Evolutionary conservation across 2,113 vertebrate genomes (phyloP), one percentile per base, ranked within the genome.

Genomic region (pig (Sus scrofa)): DNA sequence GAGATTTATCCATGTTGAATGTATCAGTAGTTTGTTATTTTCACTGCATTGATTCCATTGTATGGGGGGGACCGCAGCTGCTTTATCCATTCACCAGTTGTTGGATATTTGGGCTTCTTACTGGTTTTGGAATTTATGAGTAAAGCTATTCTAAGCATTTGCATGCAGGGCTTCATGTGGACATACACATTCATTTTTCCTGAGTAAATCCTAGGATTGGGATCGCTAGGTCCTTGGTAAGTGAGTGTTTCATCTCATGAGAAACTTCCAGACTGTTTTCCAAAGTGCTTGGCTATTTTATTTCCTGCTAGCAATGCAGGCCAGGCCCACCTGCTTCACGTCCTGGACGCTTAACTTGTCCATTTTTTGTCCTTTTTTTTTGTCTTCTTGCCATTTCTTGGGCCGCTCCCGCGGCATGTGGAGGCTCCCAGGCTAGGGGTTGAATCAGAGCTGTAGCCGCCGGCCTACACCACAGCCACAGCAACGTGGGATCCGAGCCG

Each of bases 301-400:
- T 30, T 93, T 27, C 50, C 16, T 0, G 7, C n/a, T 20, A 26
- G 16, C 22, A 15, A 1, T 0, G 13, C 3, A 0, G 2, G 30
- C 26, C 7, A 2, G 34, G 60, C 1, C 6, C 14, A 16, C 16
- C 18, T 1, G 11, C 60, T 39, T 63, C 27, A 1, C 6, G 0
- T 84, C 75, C 67, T 32, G 15, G 68, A 6, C 0, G 2, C 12
- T 63, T 37, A 24, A 20, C 15, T 19, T 6, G 7, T 52, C 44
- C 19, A 20, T 24, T 34, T 58, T 44, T 50, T 34, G n/a, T n/a
- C n/a, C n/a, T n/a, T n/a, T n/a, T n/a, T 44, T 44, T 44, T 44
- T 44, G 44, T 8, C 44, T 6, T 44, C 8, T 44, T 44, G 44
- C 8, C 44, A 44, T 44, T 44, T 44, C 8, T 6, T 44, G 44